Base-by-base conservation (phyloP, 2,888 invertebrate species). In the Dryobotodes eremita region DNA sequence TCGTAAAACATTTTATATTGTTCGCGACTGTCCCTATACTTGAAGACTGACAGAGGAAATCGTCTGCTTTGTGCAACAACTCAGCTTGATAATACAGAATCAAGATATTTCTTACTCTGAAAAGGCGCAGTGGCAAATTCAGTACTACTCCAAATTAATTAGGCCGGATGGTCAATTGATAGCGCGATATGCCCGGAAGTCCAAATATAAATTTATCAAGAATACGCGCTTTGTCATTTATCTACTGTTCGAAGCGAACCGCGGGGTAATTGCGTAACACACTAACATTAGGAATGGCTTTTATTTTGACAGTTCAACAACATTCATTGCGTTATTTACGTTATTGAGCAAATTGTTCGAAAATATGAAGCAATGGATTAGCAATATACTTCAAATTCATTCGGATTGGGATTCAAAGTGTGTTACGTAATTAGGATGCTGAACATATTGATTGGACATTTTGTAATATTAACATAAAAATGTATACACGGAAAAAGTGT, bases 1-100 rank as follows among this genome's bases (percentile, higher is more conserved):
- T 83, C 64, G 15, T 83, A 70, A 65, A 59, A 66, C n/a, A 5
- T 59, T 46, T 23, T 53, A 61, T 68, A 74, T 53, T 82, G 36
- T 55, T 36, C 53, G 36, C 23, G 15, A 20, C 17, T 36, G 5
- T 73, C 31, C 64, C 46, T 72, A 23, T 36, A 57, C 55, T 57
- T 80, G 11, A 23, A 26, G 61, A 10, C 31, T 48, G 46, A 26
- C n/a, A 20, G 4, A 15, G 5, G 11, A 26, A 20, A 55, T 46
- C 7, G 7, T 26, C n/a, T 66, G 13, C 26, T 61, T 72, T 36
- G 23, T 50, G 31, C 2, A 69, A 69, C 2, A 53, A n/a, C 36
- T 53, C 17, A 36, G 17, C 36, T 55, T 36, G 36, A 69, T n/a
- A n/a, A 36, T 2, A 23, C 50, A 36, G 10, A 53, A 53, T 23